Evolutionary conservation across 2,113 vertebrate genomes (phyloP).

Genomic region (Eubucco bourcierii): DNA sequence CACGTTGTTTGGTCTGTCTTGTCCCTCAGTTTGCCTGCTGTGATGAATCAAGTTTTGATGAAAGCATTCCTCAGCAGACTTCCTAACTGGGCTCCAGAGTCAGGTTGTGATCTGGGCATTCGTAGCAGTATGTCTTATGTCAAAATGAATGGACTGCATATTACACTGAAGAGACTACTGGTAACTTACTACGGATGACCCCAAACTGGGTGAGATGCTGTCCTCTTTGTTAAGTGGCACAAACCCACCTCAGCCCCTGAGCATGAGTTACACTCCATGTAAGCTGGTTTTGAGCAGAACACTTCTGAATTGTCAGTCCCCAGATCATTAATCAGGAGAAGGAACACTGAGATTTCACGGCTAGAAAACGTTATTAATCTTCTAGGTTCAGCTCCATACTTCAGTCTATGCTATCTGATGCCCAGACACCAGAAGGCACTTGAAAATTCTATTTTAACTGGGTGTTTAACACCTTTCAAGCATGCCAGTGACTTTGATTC

Average conservation of each 20-base stretch:
- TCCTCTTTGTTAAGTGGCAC: no score
- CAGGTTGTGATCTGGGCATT: background rate
- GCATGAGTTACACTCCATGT: background rate
- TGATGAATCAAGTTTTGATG: background rate
- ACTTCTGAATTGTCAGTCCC: background rate
- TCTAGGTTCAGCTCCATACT: background rate
- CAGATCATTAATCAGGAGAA: background rate
- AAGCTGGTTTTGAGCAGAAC: background rate
- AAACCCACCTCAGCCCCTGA: background rate
- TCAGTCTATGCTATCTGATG: background rate
- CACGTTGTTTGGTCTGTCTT: background rate
- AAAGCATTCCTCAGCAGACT: background rate
- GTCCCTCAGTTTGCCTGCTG: background rate
- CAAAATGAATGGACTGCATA: background rate
- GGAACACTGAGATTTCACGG: background rate
- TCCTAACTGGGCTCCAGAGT: background rate
- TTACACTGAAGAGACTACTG: background rate
- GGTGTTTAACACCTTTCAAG: background rate
- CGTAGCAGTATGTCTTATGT: background rate
- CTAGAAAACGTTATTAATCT: background rate
- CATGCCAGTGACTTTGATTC: background rate
- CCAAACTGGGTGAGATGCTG: background rate
- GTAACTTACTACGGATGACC: background rate
- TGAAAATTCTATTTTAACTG: background rate
- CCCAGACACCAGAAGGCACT: background rate